Base-by-base conservation (phyloP, 2,797 vertebrate genomes). In the Silurus aristotelis region DNA sequence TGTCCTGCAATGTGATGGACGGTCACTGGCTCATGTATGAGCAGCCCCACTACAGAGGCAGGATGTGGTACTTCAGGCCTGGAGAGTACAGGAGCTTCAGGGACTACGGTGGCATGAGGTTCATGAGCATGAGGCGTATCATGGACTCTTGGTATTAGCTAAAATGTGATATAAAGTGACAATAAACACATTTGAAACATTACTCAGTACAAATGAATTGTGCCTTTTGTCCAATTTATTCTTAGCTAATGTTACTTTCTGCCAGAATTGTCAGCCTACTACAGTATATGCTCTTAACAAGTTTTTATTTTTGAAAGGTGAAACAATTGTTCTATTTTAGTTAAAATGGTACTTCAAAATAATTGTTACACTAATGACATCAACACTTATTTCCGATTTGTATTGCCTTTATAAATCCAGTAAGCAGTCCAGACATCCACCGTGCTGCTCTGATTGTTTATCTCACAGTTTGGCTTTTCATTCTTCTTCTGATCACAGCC, bases 1-100 rank as follows among this genome's bases (percentile, higher is more conserved):
- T 83, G 55, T 89, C 90, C 78, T 88, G 88, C 27, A 83, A 89
- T 27, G 88, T 90, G 77, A 89, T 89, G 88, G 89, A 89, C 48
- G 6, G 48, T 10, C 48, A 52, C 48, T 52, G 48, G 48, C 48
- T 52, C 48, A 52, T 52, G 48, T 52, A 52, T 52, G 48, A 48
- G n/a, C n/a, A n/a, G n/a, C n/a, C n/a, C n/a, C n/a, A n/a, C n/a
- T n/a, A n/a, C n/a, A n/a, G n/a, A n/a, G n/a, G n/a, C n/a, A n/a
- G n/a, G n/a, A n/a, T n/a, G n/a, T n/a, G n/a, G n/a, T n/a, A n/a
- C n/a, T n/a, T n/a, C n/a, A n/a, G n/a, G n/a, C n/a, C n/a, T n/a
- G n/a, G n/a, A n/a, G n/a, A n/a, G n/a, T n/a, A n/a, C n/a, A n/a
- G n/a, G n/a, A n/a, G 81, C 89, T 93, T 93, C 90, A 93, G 85